phyloP scores from a whole-genome alignment of 2,888 invertebrate species.

The Ferrisia virgata region DNA sequence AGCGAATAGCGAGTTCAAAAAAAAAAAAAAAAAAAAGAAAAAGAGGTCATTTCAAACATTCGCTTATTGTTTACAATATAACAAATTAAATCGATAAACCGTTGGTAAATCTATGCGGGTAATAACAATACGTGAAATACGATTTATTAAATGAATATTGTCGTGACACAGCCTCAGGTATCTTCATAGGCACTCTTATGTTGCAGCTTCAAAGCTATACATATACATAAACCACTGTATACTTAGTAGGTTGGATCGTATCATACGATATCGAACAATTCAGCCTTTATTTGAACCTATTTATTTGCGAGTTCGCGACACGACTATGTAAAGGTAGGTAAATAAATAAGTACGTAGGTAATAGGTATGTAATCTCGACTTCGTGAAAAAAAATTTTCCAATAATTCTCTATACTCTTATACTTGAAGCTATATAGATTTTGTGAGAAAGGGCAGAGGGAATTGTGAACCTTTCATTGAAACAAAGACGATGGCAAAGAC shows the following conservation, averaged over 20 bases:
- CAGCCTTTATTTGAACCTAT: background rate
- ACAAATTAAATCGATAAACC: constrained; percentile 28
- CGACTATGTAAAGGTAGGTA: no score
- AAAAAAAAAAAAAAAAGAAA: no score
- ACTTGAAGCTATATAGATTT: no score
- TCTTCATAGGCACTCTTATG: background rate
- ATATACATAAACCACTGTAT: background rate
- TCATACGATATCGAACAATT: constrained; percentile 8
- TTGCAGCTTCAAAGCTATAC: background rate
- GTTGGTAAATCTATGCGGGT: background rate
- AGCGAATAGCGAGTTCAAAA: no score
- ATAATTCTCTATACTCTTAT: no score
- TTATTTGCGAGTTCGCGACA: background rate
- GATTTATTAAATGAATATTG: background rate
- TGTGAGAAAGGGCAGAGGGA: no score
- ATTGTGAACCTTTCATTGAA: no score
- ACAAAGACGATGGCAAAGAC: no score
- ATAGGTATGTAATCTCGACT: background rate
- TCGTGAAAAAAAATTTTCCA: background rate
- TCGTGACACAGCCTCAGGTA: constrained; percentile 19
- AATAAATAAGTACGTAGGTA: background rate
- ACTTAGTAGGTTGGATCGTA: background rate
- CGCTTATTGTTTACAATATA: constrained; percentile 17
- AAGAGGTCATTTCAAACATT: constrained; percentile 20
- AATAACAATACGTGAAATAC: constrained; percentile 11